Base-by-base conservation (phyloP, 1,140 invertebrate species). In the Zophobas morio region DNA sequence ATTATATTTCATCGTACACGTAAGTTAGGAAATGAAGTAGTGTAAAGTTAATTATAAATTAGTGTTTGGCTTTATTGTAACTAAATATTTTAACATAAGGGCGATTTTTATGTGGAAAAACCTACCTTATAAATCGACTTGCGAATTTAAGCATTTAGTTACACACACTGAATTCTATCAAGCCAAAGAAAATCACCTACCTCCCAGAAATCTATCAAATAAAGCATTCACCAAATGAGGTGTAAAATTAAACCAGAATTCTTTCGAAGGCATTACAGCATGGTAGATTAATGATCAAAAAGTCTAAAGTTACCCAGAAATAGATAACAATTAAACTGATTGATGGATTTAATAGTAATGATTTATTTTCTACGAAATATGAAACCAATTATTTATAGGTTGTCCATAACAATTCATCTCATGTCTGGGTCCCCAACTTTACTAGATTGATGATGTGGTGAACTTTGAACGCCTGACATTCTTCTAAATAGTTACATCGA, bases 321-420 rank as follows among this genome's bases (percentile, higher is more conserved):
- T 72, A 49, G 70, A 72, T 72, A 72, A 54, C 70, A 47, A 72
- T 72, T 70, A 70, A 46, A 39, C 36, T 72, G 70, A 72, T 72
- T 33, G 47, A 72, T 54, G 49, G 39, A 73, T 73, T 73, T 73
- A 73, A 54, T 73, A 34, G 71, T 40, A 37, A 54, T 73, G 71
- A 54, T 73, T 73, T 73, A 73, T 54, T 33, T 40, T 0, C 5
- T 34, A 34, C 6, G 42, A 75, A 75, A 75, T 75, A 75, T 75
- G 74, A 75, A 63, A 66, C 56, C 74, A 66, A 66, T 66, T 66
- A 75, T 75, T 66, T 75, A 75, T 46, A 6, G 47, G 33, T 51
- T 46, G 57, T 63, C 57, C 32, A 63, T 63, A 63, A 63, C 57
- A 63, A 63, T 63, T 39, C 57, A 63, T 63, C 8, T 1, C 35